Evolutionary conservation across 1,140 invertebrate genomes (phyloP), one percentile per base, ranked within the genome.

Genomic region (Diploscapter pachys): DNA sequence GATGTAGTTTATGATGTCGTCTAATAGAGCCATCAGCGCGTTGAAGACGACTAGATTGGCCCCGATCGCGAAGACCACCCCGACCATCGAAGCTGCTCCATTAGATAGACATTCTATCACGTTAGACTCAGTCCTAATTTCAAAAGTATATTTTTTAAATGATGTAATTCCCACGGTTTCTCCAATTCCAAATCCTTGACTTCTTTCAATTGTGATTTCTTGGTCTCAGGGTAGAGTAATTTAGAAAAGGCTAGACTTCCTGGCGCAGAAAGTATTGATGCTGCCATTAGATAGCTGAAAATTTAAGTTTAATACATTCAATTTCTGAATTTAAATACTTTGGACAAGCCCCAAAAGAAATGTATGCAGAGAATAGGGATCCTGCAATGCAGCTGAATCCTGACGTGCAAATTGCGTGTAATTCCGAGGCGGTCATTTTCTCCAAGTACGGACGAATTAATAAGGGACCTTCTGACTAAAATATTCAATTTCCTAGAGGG

Each of bases 321-420:
- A n/a, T 63, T 48, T 9, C 2, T n/a, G 54, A 50, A 63, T 53
- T 31, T 4, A 61, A 50, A 8, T 52, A 84, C 93, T 86, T 89
- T 2, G 93, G 89, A 75, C 92, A 89, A 4, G 95, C 93, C 3
- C 94, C 95, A 85, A 94, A 95, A 13, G 89, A 89, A 56, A 96
- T 92, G 83, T 96, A 98, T 0, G 94, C 93, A 0, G 93, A 94
- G 80, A 98, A 87, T 1, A 95, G 92, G 2, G 92, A 91, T 89
- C 93, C 95, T 55, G 95, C 94, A 31, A 97, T 93, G 5, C 94
- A 95, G 0, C 94, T 92, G 86, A 97, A 96, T 5, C 95, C 95
- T 2, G 92, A 93, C 4, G 92, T 90, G 92, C 97, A 93, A 11
- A 98, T 89, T 1, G 94, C 91, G 85, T 96, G 93, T 0, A 98